Conservation (phyloP, 2,113 vertebrate genomes). For the Stegastes partitus region DNA sequence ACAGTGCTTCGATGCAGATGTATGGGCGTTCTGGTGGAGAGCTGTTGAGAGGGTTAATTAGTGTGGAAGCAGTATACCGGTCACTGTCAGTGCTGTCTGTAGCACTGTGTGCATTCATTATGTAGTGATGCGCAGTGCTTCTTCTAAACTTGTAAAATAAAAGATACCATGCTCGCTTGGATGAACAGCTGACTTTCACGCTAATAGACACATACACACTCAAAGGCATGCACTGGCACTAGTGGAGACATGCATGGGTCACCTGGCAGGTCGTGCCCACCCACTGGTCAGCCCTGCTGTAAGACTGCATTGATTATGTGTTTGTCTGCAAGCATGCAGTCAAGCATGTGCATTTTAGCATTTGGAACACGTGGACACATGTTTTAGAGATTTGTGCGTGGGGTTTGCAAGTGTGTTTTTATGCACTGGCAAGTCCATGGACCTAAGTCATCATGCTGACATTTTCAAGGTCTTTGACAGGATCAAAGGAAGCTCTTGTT, state of each 20-base stretch:
- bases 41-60: not conserved
- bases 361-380: conserved; percentile 44
- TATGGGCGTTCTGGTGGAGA: not conserved
- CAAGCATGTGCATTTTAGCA: conserved; percentile 65
- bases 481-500: not conserved
- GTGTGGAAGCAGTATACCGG: not conserved
- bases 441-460: conserved; percentile 40
- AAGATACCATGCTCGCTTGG: conserved; percentile 65
- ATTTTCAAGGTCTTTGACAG: conserved; percentile 26
- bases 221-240: conserved; percentile 64
- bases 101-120: conserved; percentile 16
- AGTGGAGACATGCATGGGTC: conserved; percentile 80
- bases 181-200: conserved; percentile 72
- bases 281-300: conserved; percentile 77
- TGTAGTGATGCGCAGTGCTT: conserved; percentile 2
- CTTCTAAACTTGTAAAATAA: conserved; percentile 67
- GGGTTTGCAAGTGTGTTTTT: not conserved
- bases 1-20: not conserved
- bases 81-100: not conserved
- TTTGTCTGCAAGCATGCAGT: conserved; percentile 69
- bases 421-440: not conserved
- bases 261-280: conserved; percentile 80
- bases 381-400: conserved; percentile 33
- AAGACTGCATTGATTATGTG: conserved; percentile 81
- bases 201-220: conserved; percentile 71